These are phyloP conservation scores for Xenopus laevis DNA, from an alignment of 2,113 vertebrate species.

Conservation along the genomic window DNA sequence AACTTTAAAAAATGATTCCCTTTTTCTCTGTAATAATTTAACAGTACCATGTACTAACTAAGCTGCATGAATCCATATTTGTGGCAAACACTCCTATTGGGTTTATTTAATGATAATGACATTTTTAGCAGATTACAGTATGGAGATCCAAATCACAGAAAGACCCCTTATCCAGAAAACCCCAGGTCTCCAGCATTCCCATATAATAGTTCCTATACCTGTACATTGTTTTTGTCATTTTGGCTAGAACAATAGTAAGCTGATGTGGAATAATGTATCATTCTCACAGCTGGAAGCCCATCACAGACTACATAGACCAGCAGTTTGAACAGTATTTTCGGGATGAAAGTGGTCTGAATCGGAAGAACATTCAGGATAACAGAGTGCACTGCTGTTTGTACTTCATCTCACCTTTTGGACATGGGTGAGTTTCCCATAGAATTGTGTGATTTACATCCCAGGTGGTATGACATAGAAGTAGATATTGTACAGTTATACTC, in stretches of 20 bases:
- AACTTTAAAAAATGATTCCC: no score
- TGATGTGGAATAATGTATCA: not conserved
- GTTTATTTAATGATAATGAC: no score
- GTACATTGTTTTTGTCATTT: no score
- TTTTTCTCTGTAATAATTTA: no score
- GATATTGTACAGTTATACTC: no score
- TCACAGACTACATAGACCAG: slow-evolving; percentile 97
- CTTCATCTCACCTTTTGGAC: slow-evolving; percentile 95
- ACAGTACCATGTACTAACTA: no score
- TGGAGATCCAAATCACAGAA: no score
- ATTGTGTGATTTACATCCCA: not conserved
- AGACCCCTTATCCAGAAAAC: no score
- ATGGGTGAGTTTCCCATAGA: slow-evolving; percentile 69
- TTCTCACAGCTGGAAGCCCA: slow-evolving; percentile 85
- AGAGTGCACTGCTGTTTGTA: slow-evolving; percentile 97
- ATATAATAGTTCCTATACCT: no score
- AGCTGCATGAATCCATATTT: no score
- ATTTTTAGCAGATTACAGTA: not conserved
- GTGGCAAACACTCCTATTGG: no score
- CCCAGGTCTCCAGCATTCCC: no score
- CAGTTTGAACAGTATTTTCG: slow-evolving; percentile 98
- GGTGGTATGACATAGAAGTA: not conserved
- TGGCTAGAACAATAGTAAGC: not conserved
- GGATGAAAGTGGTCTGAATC: slow-evolving; percentile 92
- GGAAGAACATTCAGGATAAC: slow-evolving; percentile 97